phyloP scores from a whole-genome alignment of 2,797 vertebrate genomes.

The Myotis vivesi region DNA sequence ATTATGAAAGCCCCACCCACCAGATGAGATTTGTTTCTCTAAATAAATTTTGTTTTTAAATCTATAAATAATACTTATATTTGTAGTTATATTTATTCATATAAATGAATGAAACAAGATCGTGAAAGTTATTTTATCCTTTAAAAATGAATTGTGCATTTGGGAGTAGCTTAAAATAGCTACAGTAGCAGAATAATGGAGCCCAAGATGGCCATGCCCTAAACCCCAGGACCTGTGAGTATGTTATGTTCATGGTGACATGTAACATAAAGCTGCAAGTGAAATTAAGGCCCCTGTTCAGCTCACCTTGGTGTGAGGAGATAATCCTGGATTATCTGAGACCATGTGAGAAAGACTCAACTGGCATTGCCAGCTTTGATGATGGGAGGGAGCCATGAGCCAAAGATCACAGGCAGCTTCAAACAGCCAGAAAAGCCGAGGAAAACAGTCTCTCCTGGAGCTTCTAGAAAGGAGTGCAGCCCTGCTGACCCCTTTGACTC shows the following conservation, averaged over 20 bases:
- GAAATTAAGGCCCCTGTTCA: neutral
- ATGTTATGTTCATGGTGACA: neutral
- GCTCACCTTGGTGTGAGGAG: neutral
- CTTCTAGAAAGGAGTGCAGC: neutral
- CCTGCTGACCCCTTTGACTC: neutral
- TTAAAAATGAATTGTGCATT: neutral
- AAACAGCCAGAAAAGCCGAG: neutral
- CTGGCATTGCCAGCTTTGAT: neutral
- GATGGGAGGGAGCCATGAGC: neutral
- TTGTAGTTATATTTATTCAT: neutral
- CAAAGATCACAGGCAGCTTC: neutral
- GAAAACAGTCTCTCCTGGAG: neutral
- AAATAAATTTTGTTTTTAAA: constrained; percentile 14
- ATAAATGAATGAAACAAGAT: neutral
- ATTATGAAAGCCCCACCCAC: neutral
- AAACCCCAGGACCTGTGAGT: neutral
- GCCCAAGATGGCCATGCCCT: neutral
- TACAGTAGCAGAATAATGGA: neutral
- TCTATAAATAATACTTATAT: neutral
- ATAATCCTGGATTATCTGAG: neutral
- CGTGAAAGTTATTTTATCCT: neutral
- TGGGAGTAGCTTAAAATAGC: neutral
- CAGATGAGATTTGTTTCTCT: neutral
- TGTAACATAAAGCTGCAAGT: neutral
- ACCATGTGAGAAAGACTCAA: neutral